Conservation (phyloP, 2,113 vertebrate species). For the Lathamus discolor region DNA sequence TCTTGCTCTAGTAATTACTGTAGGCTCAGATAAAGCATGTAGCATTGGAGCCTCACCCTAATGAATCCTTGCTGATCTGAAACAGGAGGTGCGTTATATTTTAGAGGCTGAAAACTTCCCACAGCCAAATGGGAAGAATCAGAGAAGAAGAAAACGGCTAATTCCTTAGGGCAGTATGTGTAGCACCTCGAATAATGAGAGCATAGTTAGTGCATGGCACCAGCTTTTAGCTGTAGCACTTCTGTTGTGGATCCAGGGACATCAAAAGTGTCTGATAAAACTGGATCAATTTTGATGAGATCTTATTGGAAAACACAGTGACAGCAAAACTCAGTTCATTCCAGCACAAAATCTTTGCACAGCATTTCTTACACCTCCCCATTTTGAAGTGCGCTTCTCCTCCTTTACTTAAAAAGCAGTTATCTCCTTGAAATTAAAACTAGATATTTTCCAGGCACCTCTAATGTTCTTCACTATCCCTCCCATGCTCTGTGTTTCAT, state of each 20-base stretch:
- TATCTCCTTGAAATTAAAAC: neutral
- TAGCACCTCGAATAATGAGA: neutral
- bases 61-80: constrained; percentile 68
- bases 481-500: neutral
- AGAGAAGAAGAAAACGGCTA: neutral
- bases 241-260: neutral
- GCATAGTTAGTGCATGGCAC: neutral
- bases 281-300: neutral
- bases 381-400: neutral
- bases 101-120: constrained; percentile 42
- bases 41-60: constrained; percentile 30
- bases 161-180: neutral
- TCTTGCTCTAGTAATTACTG: constrained; percentile 69
- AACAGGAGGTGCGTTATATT: constrained; percentile 50
- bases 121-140: constrained; percentile 16
- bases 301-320: neutral
- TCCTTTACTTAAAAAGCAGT: neutral
- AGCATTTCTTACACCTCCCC: neutral
- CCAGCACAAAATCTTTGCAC: neutral
- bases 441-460: neutral
- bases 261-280: neutral
- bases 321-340: neutral
- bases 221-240: neutral
- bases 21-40: constrained; percentile 68
- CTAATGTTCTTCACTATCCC: neutral